Conservation (phyloP, 2,113 vertebrate genomes). For the Vicugna pacos region DNA sequence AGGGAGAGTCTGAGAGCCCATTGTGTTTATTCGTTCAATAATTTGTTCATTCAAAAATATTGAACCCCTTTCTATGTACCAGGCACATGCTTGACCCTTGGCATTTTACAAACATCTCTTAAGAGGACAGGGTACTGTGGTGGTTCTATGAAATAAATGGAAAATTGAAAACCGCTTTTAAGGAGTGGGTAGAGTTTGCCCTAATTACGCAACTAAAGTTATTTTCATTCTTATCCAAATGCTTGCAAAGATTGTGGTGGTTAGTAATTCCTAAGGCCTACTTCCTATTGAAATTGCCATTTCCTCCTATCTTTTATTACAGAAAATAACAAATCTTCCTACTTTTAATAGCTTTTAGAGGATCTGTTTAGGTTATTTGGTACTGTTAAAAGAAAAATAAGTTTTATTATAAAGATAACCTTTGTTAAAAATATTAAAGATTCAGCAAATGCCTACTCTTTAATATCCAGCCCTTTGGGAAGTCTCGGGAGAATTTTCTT, state of each 20-base stretch:
- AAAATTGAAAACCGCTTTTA: slow-evolving; percentile 54
- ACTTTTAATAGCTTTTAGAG: slow-evolving; percentile 10
- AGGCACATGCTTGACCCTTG: slow-evolving; percentile 29
- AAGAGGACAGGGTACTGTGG: neutral
- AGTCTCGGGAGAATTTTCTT: neutral
- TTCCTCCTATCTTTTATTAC: slow-evolving; percentile 47
- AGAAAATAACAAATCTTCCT: slow-evolving; percentile 45
- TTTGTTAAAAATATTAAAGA: slow-evolving; percentile 13
- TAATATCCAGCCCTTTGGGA: neutral
- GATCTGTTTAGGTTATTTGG: slow-evolving; percentile 37
- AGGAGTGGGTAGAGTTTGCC: neutral
- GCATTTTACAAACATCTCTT: slow-evolving; percentile 46
- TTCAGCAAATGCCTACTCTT: neutral
- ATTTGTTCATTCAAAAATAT: slow-evolving; percentile 75
- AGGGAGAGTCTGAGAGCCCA: slow-evolving; percentile 1
- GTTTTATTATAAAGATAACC: slow-evolving; percentile 21
- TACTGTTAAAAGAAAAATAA: slow-evolving; percentile 43
- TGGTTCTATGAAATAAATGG: slow-evolving; percentile 15
- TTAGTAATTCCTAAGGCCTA: slow-evolving; percentile 29
- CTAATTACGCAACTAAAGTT: slow-evolving; percentile 24
- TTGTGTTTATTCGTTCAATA: slow-evolving; percentile 57
- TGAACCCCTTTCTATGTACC: slow-evolving; percentile 45
- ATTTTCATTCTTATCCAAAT: slow-evolving; percentile 61
- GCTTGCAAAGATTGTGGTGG: neutral
- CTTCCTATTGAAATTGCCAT: slow-evolving; percentile 30